Conservation (phyloP, 1,140 invertebrate genomes). For the Prorops nasuta region DNA sequence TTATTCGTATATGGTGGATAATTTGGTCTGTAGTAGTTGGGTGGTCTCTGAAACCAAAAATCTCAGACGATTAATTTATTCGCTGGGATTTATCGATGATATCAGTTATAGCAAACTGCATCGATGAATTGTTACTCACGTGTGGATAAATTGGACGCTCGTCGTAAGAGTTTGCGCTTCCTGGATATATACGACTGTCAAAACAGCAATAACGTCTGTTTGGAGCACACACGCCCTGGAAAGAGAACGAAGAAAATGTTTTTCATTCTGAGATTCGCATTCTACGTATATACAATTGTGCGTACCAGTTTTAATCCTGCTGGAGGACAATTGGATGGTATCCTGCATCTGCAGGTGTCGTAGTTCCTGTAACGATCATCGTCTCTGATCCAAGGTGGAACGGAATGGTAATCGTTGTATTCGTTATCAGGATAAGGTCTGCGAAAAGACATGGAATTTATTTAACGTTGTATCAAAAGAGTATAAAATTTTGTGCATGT, state of each 20-base stretch:
- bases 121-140: background rate
- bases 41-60: constrained; percentile 3
- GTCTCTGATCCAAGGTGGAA: constrained; percentile 50
- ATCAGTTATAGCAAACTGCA: no score
- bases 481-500: no score
- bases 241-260: no score
- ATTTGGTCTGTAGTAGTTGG: constrained; percentile 15
- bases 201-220: constrained; percentile 60
- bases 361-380: constrained; percentile 49
- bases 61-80: no score
- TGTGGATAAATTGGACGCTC: background rate
- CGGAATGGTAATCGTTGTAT: constrained; percentile 20
- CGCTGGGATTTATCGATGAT: no score
- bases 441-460: no score
- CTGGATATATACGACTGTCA: constrained; percentile 40
- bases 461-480: no score
- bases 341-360: constrained; percentile 59
- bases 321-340: constrained; percentile 60
- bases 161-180: background rate
- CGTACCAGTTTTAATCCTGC: constrained; percentile 58
- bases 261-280: no score
- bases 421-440: background rate
- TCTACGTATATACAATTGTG: no score
- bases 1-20: constrained; percentile 17
- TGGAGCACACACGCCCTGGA: constrained; percentile 57